Base-by-base conservation (phyloP, 2,113 vertebrate genomes). In the Xenopus tropicalis region DNA sequence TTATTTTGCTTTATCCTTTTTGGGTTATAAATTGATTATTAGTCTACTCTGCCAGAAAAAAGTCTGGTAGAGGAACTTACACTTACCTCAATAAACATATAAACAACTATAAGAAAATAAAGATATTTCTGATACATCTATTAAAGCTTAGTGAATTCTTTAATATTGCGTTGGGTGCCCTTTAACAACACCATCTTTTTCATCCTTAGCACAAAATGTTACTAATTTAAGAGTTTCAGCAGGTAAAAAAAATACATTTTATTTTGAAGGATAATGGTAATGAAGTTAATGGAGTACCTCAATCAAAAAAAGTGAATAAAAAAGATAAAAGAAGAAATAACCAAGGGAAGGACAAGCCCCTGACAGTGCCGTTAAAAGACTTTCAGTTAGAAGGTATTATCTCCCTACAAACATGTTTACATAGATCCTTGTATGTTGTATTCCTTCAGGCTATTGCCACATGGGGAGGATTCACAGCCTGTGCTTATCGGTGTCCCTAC, bases 311-410 rank as follows among this genome's bases (percentile, higher is more conserved):
- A 80, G 84, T 85, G 62, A 91, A 91, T 70, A 97, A 95, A 85
- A 96, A 95, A 81, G 94, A 96, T 58, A 96, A 95, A 85, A 93
- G 92, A 85, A 96, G 93, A 85, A 94, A 85, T 77, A 92, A 93
- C 29, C 94, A 96, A 82, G 91, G 93, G 70, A 97, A 95, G 88
- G 94, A 96, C 77, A 96, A 93, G 86, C 94, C 93, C 83, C 80
- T 87, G 44, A 95, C 94, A 0, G 94, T 96, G 76, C 92, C 95
- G 69, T 86, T 97, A 77, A 95, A 97, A 87, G 92, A 95, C 80
- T 97, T 97, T 84, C 95, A 96, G 74, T 92, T 92, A 62, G 95
- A 96, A 77, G 90, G 89, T 80, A 88, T 80, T 77, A 77, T 79
- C 72, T 83, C 79, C 87, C 79, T n/a, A n/a, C 19, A 54, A 10